A percentile compares a stretch with the other conserved stretches of the same genome.
These are phyloP conservation scores for Sterna hirundo DNA, from an alignment of 2,113 vertebrate genomes.

Conservation along the genomic window DNA sequence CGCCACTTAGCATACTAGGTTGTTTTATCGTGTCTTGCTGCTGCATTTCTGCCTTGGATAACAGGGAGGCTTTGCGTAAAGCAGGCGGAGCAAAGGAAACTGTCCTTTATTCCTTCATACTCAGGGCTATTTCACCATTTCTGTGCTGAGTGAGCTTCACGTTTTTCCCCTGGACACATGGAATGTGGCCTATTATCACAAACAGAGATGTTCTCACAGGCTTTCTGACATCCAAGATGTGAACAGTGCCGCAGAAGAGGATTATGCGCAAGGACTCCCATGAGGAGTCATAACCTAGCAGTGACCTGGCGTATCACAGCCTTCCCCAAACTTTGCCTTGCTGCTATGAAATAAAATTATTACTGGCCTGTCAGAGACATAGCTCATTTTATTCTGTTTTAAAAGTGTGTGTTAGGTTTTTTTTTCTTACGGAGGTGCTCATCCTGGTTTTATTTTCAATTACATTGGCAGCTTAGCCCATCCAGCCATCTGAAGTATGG, in stretches of 20 bases:
- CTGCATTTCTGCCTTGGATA: not conserved
- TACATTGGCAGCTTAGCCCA: not conserved
- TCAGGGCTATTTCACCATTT: not conserved
- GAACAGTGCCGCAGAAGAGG: not conserved
- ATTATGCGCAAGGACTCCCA: not conserved
- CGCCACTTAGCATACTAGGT: not conserved
- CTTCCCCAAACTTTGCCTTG: not conserved
- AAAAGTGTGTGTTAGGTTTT: not conserved
- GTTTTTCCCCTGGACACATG: not conserved
- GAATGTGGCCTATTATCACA: not conserved
- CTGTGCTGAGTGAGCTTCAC: not conserved
- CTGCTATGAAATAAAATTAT: not conserved
- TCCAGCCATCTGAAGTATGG: not conserved
- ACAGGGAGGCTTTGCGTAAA: not conserved
- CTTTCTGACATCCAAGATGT: not conserved
- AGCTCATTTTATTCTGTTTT: not conserved
- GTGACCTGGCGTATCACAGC: not conserved
- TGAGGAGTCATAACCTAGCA: not conserved
- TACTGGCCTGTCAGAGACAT: not conserved
- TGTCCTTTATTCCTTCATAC: not conserved
- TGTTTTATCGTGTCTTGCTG: not conserved
- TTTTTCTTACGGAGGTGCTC: not conserved
- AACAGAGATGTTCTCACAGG: not conserved
- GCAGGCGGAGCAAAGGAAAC: not conserved
- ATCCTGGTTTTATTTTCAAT: not conserved